Evolutionary conservation across 2,797 vertebrate species (phyloP), one percentile per base, ranked within the genome.

Genomic region (Mormyrops boulengeri): DNA sequence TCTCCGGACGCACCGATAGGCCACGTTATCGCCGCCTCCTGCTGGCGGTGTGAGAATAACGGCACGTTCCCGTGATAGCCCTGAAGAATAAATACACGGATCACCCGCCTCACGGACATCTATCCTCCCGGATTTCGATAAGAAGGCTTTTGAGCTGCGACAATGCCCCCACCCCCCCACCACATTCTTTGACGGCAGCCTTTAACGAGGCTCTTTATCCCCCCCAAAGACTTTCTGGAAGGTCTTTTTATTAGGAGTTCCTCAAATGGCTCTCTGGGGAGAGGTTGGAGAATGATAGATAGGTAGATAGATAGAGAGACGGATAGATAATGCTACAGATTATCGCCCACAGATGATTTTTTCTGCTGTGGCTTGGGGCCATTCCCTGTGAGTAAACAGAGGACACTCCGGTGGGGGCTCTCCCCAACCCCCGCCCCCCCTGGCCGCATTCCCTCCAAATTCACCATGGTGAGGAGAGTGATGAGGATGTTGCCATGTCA

Each of bases 71-170:
- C 92, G 34, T 91, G 93, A 95, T 95, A 95, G 95, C 94, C 94
- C 62, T 93, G 60, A 93, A 94, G 95, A 95, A 96, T 95, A 95
- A 95, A 96, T 95, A 94, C 93, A 94, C 92, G 96, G 94, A 95
- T 38, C 47, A 44, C 60, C 50, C 49, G 55, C 49, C 84, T 4
- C 82, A 95, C 94, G 94, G 96, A 95, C 91, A 94, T 95, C 95
- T 94, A 94, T 96, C 96, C 95, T 95, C 96, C 94, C 95, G 95
- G 94, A 96, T 97, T 97, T 97, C 96, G 96, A 96, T 97, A 97
- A 98, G 97, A 96, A 91, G 95, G 96, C 96, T 96, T 95, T 96
- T 95, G 96, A 97, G 96, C 96, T 96, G 96, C 96, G 97, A 97
- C 96, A 97, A 97, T 95, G 96, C 96, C 94, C 95, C 94, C 96